Evolutionary conservation across 2,888 invertebrate genomes (phyloP).

Genomic region (Bhutanitis thaidina): DNA sequence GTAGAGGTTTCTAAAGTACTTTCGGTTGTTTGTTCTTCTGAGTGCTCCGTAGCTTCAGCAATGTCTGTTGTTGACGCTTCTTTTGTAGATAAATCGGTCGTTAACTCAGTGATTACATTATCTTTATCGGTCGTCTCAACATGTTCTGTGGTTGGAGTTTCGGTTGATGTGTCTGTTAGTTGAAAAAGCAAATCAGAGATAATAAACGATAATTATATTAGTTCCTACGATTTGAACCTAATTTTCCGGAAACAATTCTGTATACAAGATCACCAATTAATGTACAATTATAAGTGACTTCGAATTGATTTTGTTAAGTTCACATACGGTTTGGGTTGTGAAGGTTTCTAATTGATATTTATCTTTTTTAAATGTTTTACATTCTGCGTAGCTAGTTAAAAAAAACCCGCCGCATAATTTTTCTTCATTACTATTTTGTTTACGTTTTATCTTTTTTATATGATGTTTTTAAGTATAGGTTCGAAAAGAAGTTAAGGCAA

Average conservation of each 20-base stretch:
- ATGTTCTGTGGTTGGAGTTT: conserved; percentile 1
- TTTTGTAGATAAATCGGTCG: conserved; percentile 3
- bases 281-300: neutral
- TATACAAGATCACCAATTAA: neutral
- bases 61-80: conserved; percentile 1
- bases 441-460: too few species aligned
- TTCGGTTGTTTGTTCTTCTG: neutral
- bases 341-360: too few species aligned
- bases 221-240: too few species aligned
- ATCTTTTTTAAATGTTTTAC: too few species aligned
- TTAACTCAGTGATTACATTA: neutral
- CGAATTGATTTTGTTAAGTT: too few species aligned
- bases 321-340: too few species aligned
- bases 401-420: too few species aligned
- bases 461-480: too few species aligned
- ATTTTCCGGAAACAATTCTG: neutral
- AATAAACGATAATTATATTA: neutral
- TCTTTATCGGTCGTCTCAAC: neutral
- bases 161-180: conserved; percentile 6
- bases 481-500: too few species aligned
- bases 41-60: too few species aligned
- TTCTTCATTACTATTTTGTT: too few species aligned
- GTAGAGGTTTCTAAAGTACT: conserved; percentile 5
- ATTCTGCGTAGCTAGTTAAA: too few species aligned
- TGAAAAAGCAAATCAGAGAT: conserved; percentile 3